Evolutionary conservation across 2,888 invertebrate genomes (phyloP).

Genomic region (Tenthredo livida): DNA sequence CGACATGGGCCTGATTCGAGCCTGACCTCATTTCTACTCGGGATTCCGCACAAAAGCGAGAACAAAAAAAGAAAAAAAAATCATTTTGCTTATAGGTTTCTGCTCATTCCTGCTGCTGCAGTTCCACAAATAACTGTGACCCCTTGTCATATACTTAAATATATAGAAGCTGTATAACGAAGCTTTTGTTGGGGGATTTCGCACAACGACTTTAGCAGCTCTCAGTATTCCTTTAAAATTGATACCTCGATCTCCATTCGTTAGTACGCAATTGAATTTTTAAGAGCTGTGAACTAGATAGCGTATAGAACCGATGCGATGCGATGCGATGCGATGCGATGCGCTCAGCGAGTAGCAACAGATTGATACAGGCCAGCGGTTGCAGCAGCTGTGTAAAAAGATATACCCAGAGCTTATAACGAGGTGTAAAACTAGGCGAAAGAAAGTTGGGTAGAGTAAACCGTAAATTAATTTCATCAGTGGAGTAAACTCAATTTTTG

Average conservation of each 20-base stretch:
- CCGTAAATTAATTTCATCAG: not conserved
- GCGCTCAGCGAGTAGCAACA: not conserved
- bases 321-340: too few relatives aligned
- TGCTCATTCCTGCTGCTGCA: not conserved
- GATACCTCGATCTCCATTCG: conserved; percentile 50
- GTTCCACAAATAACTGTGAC: not conserved
- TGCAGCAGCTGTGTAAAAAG: not conserved
- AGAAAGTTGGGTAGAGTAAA: not conserved
- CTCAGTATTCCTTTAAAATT: conserved; percentile 37
- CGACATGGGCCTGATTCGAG: too few relatives aligned
- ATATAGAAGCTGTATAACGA: not conserved
- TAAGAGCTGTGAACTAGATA: not conserved
- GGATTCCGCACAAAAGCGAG: too few relatives aligned
- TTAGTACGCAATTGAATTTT: conserved; percentile 38
- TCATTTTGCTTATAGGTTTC: not conserved
- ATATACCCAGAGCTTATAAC: not conserved
- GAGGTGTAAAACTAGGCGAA: not conserved
- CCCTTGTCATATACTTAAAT: not conserved
- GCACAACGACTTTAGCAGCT: not conserved
- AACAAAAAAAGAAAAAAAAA: not conserved
- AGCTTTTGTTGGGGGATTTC: not conserved
- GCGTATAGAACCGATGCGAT: not conserved
- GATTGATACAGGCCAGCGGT: not conserved
- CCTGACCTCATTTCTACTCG: too few relatives aligned
- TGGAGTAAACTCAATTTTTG: not conserved